phyloP scores from a whole-genome alignment of 2,888 invertebrate genomes.

The Tinea pellionella region DNA sequence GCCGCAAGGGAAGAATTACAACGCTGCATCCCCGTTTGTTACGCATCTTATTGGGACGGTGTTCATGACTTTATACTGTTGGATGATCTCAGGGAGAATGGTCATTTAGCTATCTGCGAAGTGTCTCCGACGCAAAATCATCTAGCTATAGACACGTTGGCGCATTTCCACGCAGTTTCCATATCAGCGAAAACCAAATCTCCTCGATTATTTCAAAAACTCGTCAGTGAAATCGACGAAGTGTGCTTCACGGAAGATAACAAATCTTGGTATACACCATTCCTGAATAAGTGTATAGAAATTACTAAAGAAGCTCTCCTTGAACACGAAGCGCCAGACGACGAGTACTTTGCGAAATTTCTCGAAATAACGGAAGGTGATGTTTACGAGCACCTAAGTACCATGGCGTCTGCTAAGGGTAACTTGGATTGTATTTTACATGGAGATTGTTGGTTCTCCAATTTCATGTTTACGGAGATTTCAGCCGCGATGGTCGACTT shows the following conservation, averaged over 20 bases:
- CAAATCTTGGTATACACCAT: slow-evolving; percentile 31
- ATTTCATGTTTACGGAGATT: slow-evolving; percentile 31
- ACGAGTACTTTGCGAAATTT: slow-evolving; percentile 34
- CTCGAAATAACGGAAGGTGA: slow-evolving; percentile 25
- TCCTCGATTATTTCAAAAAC: slow-evolving; percentile 27
- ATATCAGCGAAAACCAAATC: slow-evolving; percentile 29
- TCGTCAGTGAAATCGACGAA: slow-evolving; percentile 27
- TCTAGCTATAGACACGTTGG: slow-evolving; percentile 28
- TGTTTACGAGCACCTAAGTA: slow-evolving; percentile 29
- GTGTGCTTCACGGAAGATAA: slow-evolving; percentile 31
- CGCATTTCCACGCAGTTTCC: slow-evolving; percentile 40
- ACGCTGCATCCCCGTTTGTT: slow-evolving; percentile 29
- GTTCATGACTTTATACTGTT: slow-evolving; percentile 34
- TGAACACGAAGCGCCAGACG: slow-evolving; percentile 29
- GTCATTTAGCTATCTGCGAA: slow-evolving; percentile 24
- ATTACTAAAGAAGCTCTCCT: slow-evolving; percentile 27
- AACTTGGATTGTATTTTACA: slow-evolving; percentile 30
- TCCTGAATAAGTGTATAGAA: slow-evolving; percentile 28
- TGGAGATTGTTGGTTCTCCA: slow-evolving; percentile 40
- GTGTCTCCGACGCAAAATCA: slow-evolving; percentile 27
- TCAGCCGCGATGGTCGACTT: slow-evolving; percentile 35
- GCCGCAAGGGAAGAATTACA: slow-evolving; percentile 33
- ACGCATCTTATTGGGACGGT: slow-evolving; percentile 29
- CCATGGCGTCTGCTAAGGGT: slow-evolving; percentile 23
- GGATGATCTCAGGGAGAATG: slow-evolving; percentile 32